Conservation (phyloP, 2,113 vertebrate genomes). For the Phocoena phocoena region DNA sequence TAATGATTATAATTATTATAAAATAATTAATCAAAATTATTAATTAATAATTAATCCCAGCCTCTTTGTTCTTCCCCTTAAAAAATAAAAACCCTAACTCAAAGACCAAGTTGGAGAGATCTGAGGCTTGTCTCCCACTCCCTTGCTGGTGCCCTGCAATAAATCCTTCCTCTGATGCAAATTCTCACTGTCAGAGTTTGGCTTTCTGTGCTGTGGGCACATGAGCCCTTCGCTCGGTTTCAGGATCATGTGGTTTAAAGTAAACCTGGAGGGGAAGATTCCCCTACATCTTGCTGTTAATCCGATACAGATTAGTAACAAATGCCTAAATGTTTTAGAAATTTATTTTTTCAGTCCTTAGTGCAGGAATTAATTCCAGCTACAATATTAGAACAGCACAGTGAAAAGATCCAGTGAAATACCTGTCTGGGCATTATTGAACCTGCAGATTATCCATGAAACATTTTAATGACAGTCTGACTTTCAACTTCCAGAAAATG, state of each 20-base stretch:
- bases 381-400: neutral
- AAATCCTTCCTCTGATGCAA: neutral
- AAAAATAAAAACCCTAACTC: accelerated
- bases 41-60: neutral
- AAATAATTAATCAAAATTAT: too few species aligned
- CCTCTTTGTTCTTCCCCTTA: neutral
- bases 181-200: neutral
- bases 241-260: neutral
- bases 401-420: neutral
- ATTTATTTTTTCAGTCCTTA: neutral
- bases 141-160: neutral
- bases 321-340: neutral
- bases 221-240: neutral
- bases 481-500: neutral
- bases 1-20: too few species aligned
- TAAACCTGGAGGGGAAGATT: neutral
- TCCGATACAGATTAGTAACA: neutral
- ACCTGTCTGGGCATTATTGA: neutral
- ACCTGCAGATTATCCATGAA: neutral
- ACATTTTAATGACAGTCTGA: neutral
- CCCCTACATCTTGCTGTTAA: neutral
- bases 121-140: neutral
- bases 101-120: neutral
- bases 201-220: neutral
- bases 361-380: neutral